Conservation (phyloP, 2,113 vertebrate genomes). For the Rhinichthys klamathensis region DNA sequence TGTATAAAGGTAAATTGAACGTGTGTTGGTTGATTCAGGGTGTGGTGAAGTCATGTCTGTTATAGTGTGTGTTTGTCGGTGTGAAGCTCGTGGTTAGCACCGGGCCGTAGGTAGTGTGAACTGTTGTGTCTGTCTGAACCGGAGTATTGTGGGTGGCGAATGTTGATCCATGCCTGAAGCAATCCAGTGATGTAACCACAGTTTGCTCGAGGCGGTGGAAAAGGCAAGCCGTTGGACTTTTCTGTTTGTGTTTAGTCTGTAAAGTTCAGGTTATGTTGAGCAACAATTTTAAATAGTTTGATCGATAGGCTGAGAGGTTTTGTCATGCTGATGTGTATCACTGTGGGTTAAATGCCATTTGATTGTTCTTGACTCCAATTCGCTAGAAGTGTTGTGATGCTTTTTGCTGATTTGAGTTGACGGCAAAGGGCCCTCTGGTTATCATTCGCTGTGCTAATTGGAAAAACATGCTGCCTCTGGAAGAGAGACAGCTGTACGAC, state of each 20-base stretch:
- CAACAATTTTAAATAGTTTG: not conserved
- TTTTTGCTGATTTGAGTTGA: conserved; percentile 23
- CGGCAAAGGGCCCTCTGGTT: conserved; percentile 21
- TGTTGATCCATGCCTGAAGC: conserved; percentile 20
- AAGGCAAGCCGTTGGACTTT: conserved; percentile 27
- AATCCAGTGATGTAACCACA: conserved; percentile 17
- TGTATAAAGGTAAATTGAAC: not conserved
- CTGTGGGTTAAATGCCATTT: not conserved
- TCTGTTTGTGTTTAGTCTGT: conserved; percentile 27
- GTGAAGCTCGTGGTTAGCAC: not conserved
- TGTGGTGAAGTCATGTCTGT: conserved; percentile 14
- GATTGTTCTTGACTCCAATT: conserved; percentile 3
- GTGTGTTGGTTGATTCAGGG: conserved; percentile 18
- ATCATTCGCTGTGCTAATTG: conserved; percentile 23
- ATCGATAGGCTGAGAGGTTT: not conserved
- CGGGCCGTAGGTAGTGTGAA: not conserved
- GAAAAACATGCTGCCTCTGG: not conserved
- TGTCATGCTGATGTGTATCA: not conserved
- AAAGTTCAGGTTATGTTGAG: not conserved
- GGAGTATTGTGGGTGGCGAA: conserved; percentile 37
- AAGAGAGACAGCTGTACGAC: not conserved
- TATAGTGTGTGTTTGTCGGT: conserved; percentile 12
- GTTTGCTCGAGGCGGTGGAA: conserved; percentile 18
- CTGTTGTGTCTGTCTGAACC: conserved; percentile 37
- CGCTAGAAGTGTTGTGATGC: not conserved